Conservation (phyloP, 2,113 vertebrate genomes). For the Arizona elegans region DNA sequence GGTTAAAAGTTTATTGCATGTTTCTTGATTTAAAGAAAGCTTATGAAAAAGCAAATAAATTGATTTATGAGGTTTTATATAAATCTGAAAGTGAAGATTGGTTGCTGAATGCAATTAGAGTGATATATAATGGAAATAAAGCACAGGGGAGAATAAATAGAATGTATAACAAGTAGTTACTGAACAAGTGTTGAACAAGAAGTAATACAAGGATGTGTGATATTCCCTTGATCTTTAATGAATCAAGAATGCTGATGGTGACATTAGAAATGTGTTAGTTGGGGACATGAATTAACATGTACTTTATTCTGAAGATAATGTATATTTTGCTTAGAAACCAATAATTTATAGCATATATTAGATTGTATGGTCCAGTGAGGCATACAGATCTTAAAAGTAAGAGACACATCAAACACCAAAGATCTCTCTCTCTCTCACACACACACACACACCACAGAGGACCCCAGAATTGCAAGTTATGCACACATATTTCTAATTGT, state of each 20-base stretch:
- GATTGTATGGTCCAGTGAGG: background rate
- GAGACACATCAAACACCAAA: background rate
- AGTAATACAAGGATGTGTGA: background rate
- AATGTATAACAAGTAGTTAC: background rate
- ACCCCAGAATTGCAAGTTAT: background rate
- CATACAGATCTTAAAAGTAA: background rate
- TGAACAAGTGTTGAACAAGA: background rate
- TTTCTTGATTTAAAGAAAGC: background rate
- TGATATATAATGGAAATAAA: background rate
- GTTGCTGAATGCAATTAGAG: background rate
- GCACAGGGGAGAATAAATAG: background rate
- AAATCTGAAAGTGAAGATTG: background rate
- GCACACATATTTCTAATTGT: background rate
- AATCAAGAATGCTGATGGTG: background rate
- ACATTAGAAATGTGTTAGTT: background rate
- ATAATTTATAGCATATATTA: background rate
- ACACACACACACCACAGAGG: background rate
- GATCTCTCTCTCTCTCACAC: too few relatives aligned
- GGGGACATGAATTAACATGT: background rate
- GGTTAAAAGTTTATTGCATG: background rate
- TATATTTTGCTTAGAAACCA: background rate
- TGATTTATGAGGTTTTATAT: background rate
- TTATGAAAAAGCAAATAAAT: background rate
- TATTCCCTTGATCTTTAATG: background rate
- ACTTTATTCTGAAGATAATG: background rate